Percentiles rank a stretch among this genome's conserved stretches.
Conservation (phyloP, 2,113 vertebrate species). For the Caloenas nicobarica region DNA sequence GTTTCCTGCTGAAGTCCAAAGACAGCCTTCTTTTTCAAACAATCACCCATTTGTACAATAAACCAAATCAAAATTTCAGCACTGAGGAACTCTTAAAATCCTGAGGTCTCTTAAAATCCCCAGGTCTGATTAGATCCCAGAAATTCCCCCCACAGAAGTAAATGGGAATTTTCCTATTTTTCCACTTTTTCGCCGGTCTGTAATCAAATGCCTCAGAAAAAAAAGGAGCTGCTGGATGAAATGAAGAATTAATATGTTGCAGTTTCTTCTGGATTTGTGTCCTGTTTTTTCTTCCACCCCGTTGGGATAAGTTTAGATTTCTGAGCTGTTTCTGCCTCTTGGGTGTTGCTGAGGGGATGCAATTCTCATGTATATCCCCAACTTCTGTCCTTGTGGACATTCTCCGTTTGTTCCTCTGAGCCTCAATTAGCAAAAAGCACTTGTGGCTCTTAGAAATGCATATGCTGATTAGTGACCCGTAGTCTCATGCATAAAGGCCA, state of each 20-base stretch:
- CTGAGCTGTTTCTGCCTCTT: background rate
- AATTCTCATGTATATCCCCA: accelerated
- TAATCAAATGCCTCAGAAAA: background rate
- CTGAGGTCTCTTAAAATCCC: background rate
- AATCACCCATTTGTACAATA: background rate
- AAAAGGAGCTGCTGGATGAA: background rate
- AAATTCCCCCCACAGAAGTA: background rate
- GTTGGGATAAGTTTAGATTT: background rate
- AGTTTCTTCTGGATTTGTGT: background rate
- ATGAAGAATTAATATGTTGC: background rate
- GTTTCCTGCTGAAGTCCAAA: background rate
- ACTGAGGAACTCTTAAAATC: background rate
- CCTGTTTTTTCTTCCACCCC: background rate
- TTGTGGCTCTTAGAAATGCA: background rate
- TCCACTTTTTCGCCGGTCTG: background rate
- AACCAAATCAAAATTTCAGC: background rate
- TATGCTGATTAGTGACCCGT: background rate
- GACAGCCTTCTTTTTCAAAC: background rate
- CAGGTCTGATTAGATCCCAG: background rate
- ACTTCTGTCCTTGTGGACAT: background rate
- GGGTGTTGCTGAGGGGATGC: background rate
- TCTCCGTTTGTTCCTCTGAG: background rate
- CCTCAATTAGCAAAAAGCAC: background rate
- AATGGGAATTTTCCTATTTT: background rate
- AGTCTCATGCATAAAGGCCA: background rate